Evolutionary conservation across 2,113 vertebrate genomes (phyloP), one percentile per base, ranked within the genome.

Genomic region (Callaeas wilsoni): DNA sequence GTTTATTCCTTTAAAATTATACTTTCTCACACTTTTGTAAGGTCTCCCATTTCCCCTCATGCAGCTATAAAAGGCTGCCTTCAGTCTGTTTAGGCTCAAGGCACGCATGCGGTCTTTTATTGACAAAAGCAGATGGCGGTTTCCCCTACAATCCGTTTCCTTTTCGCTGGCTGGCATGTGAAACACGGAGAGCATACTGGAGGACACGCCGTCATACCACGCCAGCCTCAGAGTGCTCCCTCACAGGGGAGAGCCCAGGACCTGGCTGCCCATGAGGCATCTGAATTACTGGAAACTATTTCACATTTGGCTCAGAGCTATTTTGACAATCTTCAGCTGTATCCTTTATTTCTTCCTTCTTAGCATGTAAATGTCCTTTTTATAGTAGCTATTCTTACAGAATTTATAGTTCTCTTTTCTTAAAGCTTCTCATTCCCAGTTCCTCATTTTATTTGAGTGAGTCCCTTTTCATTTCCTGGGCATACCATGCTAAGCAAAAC

Each of bases 51-150:
- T 89, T 89, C 35, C 81, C 78, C 60, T 60, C 75, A 35, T 81
- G 86, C 46, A 88, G 78, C 64, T 97, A 95, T 95, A 96, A 97
- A 97, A 90, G 83, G 53, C 70, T 84, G 93, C 30, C 88, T 83
- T 94, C 68, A 88, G 53, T 70, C 87, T 86, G 80, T 93, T 88
- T 88, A 77, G 90, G 87, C 93, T 97, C 96, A 57, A 95, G 81
- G 88, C 92, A 76, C 5, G 39, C 60, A 93, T 42, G 22, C 35
- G 7, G 78, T n/a, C 53, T 92, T 91, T 97, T 96, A 96, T 87
- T 97, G 96, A 97, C 94, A 97, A 96, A 98, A 97, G 93, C 91
- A 96, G 95, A 92, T 96, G 97, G 88, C 27, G 25, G 89, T 97
- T 96, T 97, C 80, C 87, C 71, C 75, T 85, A 27, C 68, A 84